Evolutionary conservation across 2,888 invertebrate genomes (phyloP), one percentile per base, ranked within the genome.

Genomic region (Meandrusa payeni): DNA sequence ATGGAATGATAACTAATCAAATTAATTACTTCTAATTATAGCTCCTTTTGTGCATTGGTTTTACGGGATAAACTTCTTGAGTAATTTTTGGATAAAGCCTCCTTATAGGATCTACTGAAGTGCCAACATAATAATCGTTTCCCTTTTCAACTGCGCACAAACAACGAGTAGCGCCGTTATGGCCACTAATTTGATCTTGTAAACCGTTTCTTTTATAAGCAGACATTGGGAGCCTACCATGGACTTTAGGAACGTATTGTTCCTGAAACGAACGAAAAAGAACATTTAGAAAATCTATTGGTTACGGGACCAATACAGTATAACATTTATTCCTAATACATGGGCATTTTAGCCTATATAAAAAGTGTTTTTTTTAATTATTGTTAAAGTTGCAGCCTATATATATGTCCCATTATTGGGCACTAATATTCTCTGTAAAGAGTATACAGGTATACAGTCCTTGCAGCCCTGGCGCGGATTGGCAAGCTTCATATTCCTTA

Each of bases 131-230:
- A 48, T 54, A 59, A 7, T 57, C 57, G 7, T 47, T 39, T 5
- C 49, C 37, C 33, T 54, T 41, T 46, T 51, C 51, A 10, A 56
- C 60, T 4, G 77, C 61, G 51, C 85, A 85, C 29, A 87, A 48
- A 47, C 73, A 76, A 39, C 73, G 67, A 37, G 76, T 60, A 10
- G 85, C 80, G 48, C 81, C 85, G 58, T 81, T 69, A 49, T 86
- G 83, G 27, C 86, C 85, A 52, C 79, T 65, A 31, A 85, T 64
- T 59, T 83, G 85, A 53, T 87, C 86, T 57, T 85, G 86, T 36
- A 82, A 71, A 50, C 87, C 86, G 44, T 86, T 82, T 40, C 78
- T 68, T 47, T 68, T 59, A 61, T 80, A 85, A 43, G 74, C 83
- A 46, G 81, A 68, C 50, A 51, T 59, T 11, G 82, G 83, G 28